Evolutionary conservation across 1,140 invertebrate genomes (phyloP), one percentile per base, ranked within the genome.

Genomic region (Drosophila kanapiae): DNA sequence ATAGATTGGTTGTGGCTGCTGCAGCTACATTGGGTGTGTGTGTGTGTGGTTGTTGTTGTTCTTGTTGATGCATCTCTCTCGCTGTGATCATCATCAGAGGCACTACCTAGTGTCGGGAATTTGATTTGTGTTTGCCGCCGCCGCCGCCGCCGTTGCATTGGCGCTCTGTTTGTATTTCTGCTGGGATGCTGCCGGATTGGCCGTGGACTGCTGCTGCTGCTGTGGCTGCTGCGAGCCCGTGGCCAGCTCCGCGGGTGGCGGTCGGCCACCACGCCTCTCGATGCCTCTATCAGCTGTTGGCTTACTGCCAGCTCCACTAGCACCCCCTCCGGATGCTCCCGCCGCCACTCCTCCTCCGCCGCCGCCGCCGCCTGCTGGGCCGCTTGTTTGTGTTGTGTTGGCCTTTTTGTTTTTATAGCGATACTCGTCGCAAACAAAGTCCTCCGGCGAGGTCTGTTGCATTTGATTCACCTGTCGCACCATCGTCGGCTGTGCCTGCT

Each of bases 81-180:
- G 43, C 65, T n/a, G 48, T 78, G 54, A 65, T 56, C 48, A 62
- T 54, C 60, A 64, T 80, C 71, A 61, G 79, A 86, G 84, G 87
- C 92, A 93, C 92, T 93, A 93, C 92, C 92, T 93, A 93, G 92
- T 88, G 85, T 92, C 91, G 65, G 91, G 91, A 77, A 92, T 91
- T 91, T 92, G 91, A 92, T 92, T 92, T 88, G 91, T 92, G 70
- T 91, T 86, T 75, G 79, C 45, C 59, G 84, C 71, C 57, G 82
- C 72, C 64, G 90, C 60, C 68, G 76, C 83, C 33, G 33, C 33
- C 29, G 29, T 31, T 63, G 63, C 72, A 80, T 80, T 87, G 35
- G 82, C 76, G 67, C 81, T 87, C 40, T 87, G 82, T 86, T 91
- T 91, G 54, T 87, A 85, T 91, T 91, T 91, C 56, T 91, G 86